Evolutionary conservation across 2,113 vertebrate species (phyloP), one percentile per base, ranked within the genome.

Genomic region (Mastomys natalensis): DNA sequence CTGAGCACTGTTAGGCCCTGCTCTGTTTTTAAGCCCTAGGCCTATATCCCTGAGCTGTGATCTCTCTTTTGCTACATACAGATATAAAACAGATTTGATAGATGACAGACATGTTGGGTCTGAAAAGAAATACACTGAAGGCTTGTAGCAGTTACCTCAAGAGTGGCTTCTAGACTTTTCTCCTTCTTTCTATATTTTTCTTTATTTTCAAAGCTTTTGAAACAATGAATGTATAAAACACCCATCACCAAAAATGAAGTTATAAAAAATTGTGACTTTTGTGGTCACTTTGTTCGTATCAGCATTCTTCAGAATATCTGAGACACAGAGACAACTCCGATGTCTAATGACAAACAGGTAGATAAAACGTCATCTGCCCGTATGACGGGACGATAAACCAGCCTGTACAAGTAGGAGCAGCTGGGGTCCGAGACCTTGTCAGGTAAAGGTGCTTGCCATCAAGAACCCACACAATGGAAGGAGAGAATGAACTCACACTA

Each of bases 121-220:
- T 87, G 15, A 29, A 72, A 95, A 51, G 68, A 89, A 87, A 84
- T 16, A 73, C 9, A 68, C 0, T 7, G 19, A 45, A 51, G 80
- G 17, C 40, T 84, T 87, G 77, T 13, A 74, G 68, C 78, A 5
- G 37, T 58, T 90, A 77, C 21, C 80, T 88, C 43, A 76, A 77
- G 21, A 78, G 5, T 62, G 26, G 37, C 9, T 94, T 94, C 96
- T 29, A 91, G 77, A 43, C 43, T 37, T 15, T 72, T 78, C 37
- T 26, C 1, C 53, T 91, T 80, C 66, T 94, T 77, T 3, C 51
- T 24, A n/a, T 84, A 88, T 90, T 90, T 90, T 86, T 81, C 55
- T 74, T 7, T 87, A 80, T 91, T 96, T 97, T 53, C 34, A 85
- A 92, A 76, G 48, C 37, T 95, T 87, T 87, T 70, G 68, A 80